Conservation (phyloP, 2,888 invertebrate genomes). For the Pterostichus madidus region DNA sequence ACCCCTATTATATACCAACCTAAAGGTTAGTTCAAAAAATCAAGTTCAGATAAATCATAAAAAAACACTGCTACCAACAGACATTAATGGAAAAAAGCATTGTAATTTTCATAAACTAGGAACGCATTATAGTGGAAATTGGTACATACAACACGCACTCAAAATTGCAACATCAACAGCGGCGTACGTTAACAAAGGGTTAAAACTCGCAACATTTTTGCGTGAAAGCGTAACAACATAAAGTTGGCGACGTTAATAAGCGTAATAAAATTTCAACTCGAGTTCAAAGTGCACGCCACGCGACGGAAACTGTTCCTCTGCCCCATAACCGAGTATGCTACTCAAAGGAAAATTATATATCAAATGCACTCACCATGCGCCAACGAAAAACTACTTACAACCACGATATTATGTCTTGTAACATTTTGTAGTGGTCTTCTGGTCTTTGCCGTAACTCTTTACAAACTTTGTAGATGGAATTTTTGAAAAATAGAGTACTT, state of each 20-base stretch:
- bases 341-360: too few relatives aligned
- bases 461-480: too few relatives aligned
- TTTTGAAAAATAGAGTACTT: too few relatives aligned
- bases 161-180: conserved; percentile 8
- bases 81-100: conserved; percentile 32
- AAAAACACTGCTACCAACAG: background rate
- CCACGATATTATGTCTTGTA: too few relatives aligned
- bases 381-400: too few relatives aligned
- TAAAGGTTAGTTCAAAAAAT: background rate
- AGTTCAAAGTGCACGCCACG: conserved; percentile 6
- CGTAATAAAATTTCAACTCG: conserved; percentile 19
- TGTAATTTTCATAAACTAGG: conserved; percentile 34
- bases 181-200: conserved; percentile 7
- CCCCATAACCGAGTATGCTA: too few relatives aligned
- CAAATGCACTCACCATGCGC: too few relatives aligned
- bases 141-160: background rate
- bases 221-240: background rate
- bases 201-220: background rate
- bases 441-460: too few relatives aligned
- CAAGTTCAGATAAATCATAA: conserved; percentile 38
- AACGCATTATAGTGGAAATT: conserved; percentile 15
- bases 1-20: too few relatives aligned
- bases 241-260: conserved; percentile 24
- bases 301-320: too few relatives aligned
- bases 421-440: too few relatives aligned